Conservation (phyloP, 2,888 invertebrate genomes). For the Melitaea athalia region DNA sequence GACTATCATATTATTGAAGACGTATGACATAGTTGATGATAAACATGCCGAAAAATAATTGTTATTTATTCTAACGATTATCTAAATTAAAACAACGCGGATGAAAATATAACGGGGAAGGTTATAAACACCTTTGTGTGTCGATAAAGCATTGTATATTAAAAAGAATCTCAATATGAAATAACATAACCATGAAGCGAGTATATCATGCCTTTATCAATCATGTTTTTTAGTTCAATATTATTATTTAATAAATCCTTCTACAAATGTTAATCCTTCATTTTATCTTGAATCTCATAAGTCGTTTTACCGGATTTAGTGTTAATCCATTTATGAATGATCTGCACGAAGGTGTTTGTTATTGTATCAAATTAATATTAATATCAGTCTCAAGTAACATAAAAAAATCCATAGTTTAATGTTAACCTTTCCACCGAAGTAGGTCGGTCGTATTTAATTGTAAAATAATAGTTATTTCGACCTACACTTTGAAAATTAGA, state of each 20-base stretch:
- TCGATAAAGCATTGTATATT: no score
- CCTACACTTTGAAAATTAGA: no score
- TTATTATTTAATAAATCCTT: constrained; percentile 61
- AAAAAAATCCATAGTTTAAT: neutral
- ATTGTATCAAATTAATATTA: constrained; percentile 1
- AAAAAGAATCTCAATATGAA: no score
- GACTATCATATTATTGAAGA: no score
- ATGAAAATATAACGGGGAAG: no score
- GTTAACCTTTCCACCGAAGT: neutral
- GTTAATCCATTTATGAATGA: constrained; percentile 16
- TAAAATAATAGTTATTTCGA: neutral
- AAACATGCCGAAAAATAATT: no score
- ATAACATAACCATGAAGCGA: no score
- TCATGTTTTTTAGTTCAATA: constrained; percentile 34
- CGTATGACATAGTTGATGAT: no score
- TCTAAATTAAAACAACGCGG: no score
- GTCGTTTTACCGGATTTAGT: constrained; percentile 26
- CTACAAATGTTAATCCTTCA: constrained; percentile 42
- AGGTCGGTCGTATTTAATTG: neutral
- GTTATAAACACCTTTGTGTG: no score
- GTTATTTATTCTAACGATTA: no score
- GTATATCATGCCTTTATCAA: neutral
- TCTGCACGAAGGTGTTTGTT: constrained; percentile 16
- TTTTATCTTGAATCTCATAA: constrained; percentile 30
- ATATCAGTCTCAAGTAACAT: neutral